Conservation (phyloP, 2,888 invertebrate genomes). For the Aleiodes leptofemur region DNA sequence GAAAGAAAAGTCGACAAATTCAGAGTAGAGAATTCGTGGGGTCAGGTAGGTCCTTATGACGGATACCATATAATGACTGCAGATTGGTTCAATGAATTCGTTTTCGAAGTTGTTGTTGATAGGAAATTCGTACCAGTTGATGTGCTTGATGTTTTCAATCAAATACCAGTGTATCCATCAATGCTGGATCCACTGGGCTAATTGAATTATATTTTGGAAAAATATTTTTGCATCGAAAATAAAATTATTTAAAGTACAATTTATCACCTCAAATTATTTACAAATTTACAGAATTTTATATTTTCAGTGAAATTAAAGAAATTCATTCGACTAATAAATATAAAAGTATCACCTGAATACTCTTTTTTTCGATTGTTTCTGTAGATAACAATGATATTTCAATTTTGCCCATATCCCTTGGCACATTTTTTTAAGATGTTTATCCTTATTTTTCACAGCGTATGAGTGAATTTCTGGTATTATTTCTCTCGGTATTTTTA, state of each 20-base stretch:
- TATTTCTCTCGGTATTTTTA: constrained; percentile 81
- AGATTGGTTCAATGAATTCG: constrained; percentile 92
- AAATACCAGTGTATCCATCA: constrained; percentile 86
- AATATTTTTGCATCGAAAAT: neutral
- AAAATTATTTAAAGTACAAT: neutral
- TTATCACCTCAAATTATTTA: neutral
- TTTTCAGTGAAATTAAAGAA: no score
- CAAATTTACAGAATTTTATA: neutral
- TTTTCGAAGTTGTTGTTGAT: constrained; percentile 92
- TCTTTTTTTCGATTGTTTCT: constrained; percentile 59
- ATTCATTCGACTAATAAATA: no score
- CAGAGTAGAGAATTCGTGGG: constrained; percentile 95
- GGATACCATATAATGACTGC: constrained; percentile 89
- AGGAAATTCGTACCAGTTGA: constrained; percentile 86
- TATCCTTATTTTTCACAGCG: constrained; percentile 78
- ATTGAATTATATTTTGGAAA: neutral
- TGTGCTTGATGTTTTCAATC: constrained; percentile 83
- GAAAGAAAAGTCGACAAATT: constrained; percentile 84
- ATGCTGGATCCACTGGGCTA: constrained; percentile 96
- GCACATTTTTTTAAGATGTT: constrained; percentile 86
- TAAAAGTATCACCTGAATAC: neutral
- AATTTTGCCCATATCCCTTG: constrained; percentile 91
- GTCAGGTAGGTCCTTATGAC: constrained; percentile 90
- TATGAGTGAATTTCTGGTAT: constrained; percentile 78
- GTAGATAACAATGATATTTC: constrained; percentile 77